Evolutionary conservation across 2,888 invertebrate genomes (phyloP), one percentile per base, ranked within the genome.

Genomic region (Julus scandinavius): DNA sequence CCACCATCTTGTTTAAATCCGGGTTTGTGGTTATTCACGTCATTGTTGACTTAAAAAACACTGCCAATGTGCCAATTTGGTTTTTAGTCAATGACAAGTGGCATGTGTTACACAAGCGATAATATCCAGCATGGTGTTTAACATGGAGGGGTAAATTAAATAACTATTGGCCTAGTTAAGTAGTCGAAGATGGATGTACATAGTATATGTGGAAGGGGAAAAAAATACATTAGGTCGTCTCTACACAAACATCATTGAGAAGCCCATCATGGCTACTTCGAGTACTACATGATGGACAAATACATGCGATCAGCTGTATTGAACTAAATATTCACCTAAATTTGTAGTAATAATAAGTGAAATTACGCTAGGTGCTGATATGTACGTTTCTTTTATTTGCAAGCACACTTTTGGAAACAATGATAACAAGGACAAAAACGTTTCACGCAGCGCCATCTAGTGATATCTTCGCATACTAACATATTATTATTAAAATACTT

Each of bases 91-190:
- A 80, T 38, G 80, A 80, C 6, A 38, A 38, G 80, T 80, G 72
- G 29, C 72, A 29, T 29, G 38, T 29, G 20, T 80, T 29, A 80
- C 80, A 80, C 29, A 11, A 80, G 80, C 13, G 80, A 20, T 72
- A 72, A 20, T 20, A n/a, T 20, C n/a, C 20, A 72, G 7, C 63
- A 72, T 20, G 63, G n/a, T 20, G 72, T 5, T 72, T 72, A 2
- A 20, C 20, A 29, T 20, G 20, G 29, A 80, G 80, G 38, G 38
- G 11, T 80, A 80, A 80, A 80, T 80, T 80, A 80, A 80, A 38
- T 80, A 80, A 38, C 20, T 38, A 80, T 38, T 80, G 80, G 29
- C 38, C 80, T 80, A 80, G 80, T 80, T 80, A 38, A 80, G 38
- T 9, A 20, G 29, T 29, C 20, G 80, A 80, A 38, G 80, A 80